A percentile compares a stretch with the other conserved stretches of the same genome.
phyloP scores from a whole-genome alignment of 2,888 invertebrate species.

The Drosophila mimica region DNA sequence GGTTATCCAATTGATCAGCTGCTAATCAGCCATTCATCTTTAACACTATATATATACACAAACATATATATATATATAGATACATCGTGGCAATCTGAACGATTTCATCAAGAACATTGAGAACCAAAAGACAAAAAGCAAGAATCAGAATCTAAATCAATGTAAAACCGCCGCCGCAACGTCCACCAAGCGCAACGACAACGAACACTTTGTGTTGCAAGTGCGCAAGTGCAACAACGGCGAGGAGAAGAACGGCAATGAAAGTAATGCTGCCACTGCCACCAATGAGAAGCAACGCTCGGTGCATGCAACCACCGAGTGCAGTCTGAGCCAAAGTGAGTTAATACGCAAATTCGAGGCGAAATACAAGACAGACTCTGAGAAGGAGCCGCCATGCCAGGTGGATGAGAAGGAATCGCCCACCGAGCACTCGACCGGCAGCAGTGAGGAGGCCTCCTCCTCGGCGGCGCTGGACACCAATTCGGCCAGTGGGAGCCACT shows the following conservation, averaged over 20 bases:
- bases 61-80: constrained; percentile 44
- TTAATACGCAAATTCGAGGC: constrained; percentile 88
- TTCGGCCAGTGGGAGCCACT: constrained; percentile 74
- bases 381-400: constrained; percentile 67
- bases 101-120: constrained; percentile 84
- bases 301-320: constrained; percentile 65
- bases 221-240: constrained; percentile 66
- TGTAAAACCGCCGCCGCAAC: constrained; percentile 22
- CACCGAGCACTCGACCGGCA: constrained; percentile 83
- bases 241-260: constrained; percentile 73
- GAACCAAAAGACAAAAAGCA: constrained; percentile 78
- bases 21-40: background rate
- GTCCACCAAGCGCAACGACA: constrained; percentile 62
- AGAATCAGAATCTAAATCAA: constrained; percentile 32
- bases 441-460: constrained; percentile 82
- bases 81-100: constrained; percentile 84
- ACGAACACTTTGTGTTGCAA: constrained; percentile 65
- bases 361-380: constrained; percentile 83
- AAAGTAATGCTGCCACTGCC: background rate
- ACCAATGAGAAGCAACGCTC: constrained; percentile 84
- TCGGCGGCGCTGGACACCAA: constrained; percentile 64
- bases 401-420: constrained; percentile 83
- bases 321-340: constrained; percentile 72
- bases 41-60: background rate
- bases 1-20: background rate